A percentile compares a stretch with the other conserved stretches of the same genome.
Conservation (phyloP, 2,797 vertebrate species). For the Urophycis tenuis region DNA sequence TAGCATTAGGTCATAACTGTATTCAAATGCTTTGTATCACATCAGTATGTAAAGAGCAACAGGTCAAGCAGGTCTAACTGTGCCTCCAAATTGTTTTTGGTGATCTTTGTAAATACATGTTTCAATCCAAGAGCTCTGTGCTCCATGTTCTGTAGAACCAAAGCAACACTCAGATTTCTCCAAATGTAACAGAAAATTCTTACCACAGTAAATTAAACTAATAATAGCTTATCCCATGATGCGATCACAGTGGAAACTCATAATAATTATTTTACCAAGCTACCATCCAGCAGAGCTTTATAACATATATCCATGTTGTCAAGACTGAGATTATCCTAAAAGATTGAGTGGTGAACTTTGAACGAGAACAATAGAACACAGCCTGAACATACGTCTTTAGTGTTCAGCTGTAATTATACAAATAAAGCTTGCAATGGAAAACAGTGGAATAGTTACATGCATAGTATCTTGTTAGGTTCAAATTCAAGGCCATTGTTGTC, state of each 20-base stretch:
- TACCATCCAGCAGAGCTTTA: not conserved
- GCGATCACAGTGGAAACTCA: not conserved
- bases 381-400: not conserved
- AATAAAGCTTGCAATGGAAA: not conserved
- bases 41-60: not conserved
- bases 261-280: not conserved
- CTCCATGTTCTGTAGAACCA: not conserved
- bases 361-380: not conserved
- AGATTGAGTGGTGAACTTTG: not conserved
- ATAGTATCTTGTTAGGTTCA: not conserved
- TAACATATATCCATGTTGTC: not conserved
- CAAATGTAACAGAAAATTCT: not conserved
- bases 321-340: not conserved
- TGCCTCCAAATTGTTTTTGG: not conserved
- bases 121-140: not conserved
- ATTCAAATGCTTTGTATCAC: not conserved
- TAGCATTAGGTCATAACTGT: not conserved
- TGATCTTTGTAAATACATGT: not conserved
- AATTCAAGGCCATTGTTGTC: too few species aligned
- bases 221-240: too few species aligned
- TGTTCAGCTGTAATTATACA: not conserved
- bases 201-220: too few species aligned
- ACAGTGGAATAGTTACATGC: not conserved
- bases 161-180: not conserved
- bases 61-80: constrained; percentile 4